Evolutionary conservation across 2,888 invertebrate species (phyloP).

Genomic region (Machimus atricapillus): DNA sequence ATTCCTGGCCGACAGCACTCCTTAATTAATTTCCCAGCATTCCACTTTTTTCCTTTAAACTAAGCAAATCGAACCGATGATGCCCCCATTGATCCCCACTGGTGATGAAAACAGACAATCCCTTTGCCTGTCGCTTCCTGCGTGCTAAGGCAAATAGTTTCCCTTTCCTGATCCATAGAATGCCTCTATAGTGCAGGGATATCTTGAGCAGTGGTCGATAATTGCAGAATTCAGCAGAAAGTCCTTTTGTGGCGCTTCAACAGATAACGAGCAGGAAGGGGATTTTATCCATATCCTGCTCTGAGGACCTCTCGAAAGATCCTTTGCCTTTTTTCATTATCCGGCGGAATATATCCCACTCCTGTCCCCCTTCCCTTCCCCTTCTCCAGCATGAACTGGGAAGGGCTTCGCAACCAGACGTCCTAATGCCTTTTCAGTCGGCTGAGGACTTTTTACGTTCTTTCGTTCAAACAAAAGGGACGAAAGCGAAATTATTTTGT

Average conservation of each 20-base stretch:
- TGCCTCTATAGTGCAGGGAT: neutral
- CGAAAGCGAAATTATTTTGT: neutral
- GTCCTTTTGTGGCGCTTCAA: neutral
- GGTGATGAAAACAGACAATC: neutral
- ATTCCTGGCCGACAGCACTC: neutral
- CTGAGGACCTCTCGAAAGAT: neutral
- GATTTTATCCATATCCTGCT: neutral
- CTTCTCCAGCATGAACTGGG: neutral
- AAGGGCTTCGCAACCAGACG: neutral
- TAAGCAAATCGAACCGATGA: neutral
- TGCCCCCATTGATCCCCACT: neutral
- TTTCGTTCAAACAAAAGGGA: neutral
- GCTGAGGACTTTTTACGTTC: neutral
- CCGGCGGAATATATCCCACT: neutral
- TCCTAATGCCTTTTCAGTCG: neutral
- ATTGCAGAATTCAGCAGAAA: neutral
- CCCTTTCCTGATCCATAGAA: neutral
- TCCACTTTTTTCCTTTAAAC: neutral
- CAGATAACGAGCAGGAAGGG: neutral
- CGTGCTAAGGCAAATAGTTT: neutral
- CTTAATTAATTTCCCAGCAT: neutral
- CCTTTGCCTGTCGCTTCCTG: neutral
- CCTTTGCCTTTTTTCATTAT: neutral
- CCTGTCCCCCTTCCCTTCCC: neutral
- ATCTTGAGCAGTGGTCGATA: neutral